Percentiles rank a stretch among this genome's conserved stretches.
Evolutionary conservation across 2,888 invertebrate species (phyloP).

Genomic region (Pyrochroa serraticornis): DNA sequence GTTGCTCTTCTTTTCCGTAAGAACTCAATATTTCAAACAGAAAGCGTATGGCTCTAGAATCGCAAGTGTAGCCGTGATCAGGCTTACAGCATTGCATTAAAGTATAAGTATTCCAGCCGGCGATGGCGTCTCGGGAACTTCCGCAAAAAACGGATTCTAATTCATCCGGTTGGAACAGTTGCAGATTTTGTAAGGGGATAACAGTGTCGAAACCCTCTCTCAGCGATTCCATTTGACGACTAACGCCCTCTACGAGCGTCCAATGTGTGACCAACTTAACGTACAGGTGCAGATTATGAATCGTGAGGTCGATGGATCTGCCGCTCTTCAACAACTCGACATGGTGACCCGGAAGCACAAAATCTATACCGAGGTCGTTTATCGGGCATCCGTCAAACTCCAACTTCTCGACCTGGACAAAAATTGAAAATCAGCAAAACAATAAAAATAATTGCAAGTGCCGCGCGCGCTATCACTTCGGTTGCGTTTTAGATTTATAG

Average conservation of each 20-base stretch:
- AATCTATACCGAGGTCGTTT: conserved; percentile 90
- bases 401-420: conserved; percentile 68
- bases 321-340: conserved; percentile 94
- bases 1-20: conserved; percentile 87
- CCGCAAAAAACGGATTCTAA: conserved; percentile 89
- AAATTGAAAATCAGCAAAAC: conserved; percentile 3
- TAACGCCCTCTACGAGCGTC: conserved; percentile 95
- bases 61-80: conserved; percentile 97
- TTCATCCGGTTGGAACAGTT: conserved; percentile 96
- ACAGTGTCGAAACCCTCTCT: conserved; percentile 97
- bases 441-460: conserved; percentile 9
- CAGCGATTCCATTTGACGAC: conserved; percentile 95
- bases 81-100: conserved; percentile 94
- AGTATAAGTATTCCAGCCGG: conserved; percentile 85
- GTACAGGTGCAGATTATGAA: conserved; percentile 94
- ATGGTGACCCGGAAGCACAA: conserved; percentile 94
- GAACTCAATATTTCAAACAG: conserved; percentile 91
- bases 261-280: conserved; percentile 92
- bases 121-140: conserved; percentile 66
- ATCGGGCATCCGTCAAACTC: conserved; percentile 90
- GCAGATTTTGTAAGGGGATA: conserved; percentile 85
- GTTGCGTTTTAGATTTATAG: too few species aligned
- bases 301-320: conserved; percentile 84
- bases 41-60: conserved; percentile 92
- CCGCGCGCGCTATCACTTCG: too few species aligned